Base-by-base conservation (phyloP, 2,797 vertebrate species). In the Epinephelus awoara region DNA sequence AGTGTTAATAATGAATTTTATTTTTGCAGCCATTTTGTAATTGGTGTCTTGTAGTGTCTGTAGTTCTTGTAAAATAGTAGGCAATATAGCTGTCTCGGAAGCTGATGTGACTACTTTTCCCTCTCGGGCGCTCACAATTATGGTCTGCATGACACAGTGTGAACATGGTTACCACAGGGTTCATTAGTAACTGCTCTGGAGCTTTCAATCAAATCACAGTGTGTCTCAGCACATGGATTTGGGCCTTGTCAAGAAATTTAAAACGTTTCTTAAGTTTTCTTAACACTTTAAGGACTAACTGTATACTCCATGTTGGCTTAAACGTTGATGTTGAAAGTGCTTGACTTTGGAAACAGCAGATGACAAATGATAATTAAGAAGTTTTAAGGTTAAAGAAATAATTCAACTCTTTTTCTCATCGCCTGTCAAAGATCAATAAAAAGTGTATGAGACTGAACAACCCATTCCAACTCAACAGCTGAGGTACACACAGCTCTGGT, bases 341-440 rank as follows among this genome's bases (percentile, higher is more conserved):
- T 23, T 62, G 23, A 58, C 47, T 17, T 51, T 56, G 46, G 21
- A 56, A 64, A 40, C 0, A 1, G 3, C 54, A 42, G 46, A 8
- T 56, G 12, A 62, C 21, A 50, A 68, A 18, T 0, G 0, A 40
- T 66, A 49, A 55, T 55, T 49, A 55, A 47, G 1, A 23, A 18
- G 19, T 47, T 62, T 63, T 52, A 50, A 72, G 52, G 52, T 67
- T 52, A 46, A 54, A 59, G 8, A 13, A 62, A 55, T 46, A 54
- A 21, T 1, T 46, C 5, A 50, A 17, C n/a, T 29, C 27, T 58
- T 19, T 51, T 34, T 65, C 55, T 47, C 7, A 10, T 65, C 0
- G 7, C 10, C 23, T 52, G 23, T n/a, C 7, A 67, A 82, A 77
- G 19, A 51, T 57, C 44, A 44, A 64, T 63, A 23, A 72, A 67